phyloP scores from a whole-genome alignment of 30 jellyfish, hydroid and myxozoan species.

The Phacellophora camtschatica region DNA sequence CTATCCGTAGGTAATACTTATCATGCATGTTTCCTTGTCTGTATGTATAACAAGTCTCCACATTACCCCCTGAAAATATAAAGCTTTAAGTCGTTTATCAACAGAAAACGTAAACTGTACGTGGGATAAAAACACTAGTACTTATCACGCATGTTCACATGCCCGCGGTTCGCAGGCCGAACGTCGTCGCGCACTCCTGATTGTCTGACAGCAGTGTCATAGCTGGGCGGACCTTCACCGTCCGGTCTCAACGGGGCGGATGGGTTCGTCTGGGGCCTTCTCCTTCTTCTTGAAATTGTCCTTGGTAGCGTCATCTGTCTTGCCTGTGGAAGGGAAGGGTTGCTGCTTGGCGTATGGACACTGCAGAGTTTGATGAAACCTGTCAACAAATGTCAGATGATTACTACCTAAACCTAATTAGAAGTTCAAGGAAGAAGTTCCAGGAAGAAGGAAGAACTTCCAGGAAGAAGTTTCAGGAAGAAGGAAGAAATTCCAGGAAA shows the following conservation, averaged over 20 bases:
- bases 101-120: no score
- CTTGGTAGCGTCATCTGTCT: slow-evolving; percentile 92
- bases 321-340: slow-evolving; percentile 83
- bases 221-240: slow-evolving; percentile 72
- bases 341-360: slow-evolving; percentile 98
- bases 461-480: no score
- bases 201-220: slow-evolving; percentile 72
- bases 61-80: no score
- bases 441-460: no score
- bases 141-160: not conserved
- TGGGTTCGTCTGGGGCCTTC: slow-evolving; percentile 29
- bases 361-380: slow-evolving; percentile 95
- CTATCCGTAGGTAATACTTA: no score
- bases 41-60: no score
- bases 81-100: no score
- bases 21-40: no score
- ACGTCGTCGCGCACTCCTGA: slow-evolving; percentile 3
- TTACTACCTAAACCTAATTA: not conserved
- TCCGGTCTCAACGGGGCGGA: slow-evolving; percentile 38
- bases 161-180: not conserved
- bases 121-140: no score
- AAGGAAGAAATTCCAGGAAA: no score
- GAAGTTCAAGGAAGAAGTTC: no score
- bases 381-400: not conserved
- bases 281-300: slow-evolving; percentile 61